These are phyloP conservation scores for Apis mellifera DNA, from an alignment of 1,140 invertebrate genomes.

Conservation along the genomic window DNA sequence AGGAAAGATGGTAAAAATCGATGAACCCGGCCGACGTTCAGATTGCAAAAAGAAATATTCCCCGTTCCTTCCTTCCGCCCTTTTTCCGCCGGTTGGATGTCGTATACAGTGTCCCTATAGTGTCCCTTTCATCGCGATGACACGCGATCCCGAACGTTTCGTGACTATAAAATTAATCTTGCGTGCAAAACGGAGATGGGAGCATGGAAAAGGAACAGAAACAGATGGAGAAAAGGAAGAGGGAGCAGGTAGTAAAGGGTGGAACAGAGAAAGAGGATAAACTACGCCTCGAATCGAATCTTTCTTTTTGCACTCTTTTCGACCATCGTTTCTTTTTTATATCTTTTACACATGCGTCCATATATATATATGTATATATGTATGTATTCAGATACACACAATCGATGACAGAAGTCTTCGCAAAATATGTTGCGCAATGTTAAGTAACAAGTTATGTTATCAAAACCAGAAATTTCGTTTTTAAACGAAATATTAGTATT, in stretches of 20 bases:
- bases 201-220: conserved; percentile 33
- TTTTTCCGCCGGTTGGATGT: conserved; percentile 31
- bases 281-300: conserved; percentile 45
- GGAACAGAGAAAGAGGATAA: conserved; percentile 23
- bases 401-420: no score
- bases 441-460: no score
- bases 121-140: conserved; percentile 53
- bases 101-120: conserved; percentile 19
- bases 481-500: no score
- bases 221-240: conserved; percentile 28
- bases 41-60: conserved; percentile 50
- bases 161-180: conserved; percentile 67
- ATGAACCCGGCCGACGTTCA: conserved; percentile 32
- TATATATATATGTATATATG: background rate
- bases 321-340: conserved; percentile 5
- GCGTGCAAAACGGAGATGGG: conserved; percentile 62
- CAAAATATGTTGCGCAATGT: no score
- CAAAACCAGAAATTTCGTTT: background rate
- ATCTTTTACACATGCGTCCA: background rate
- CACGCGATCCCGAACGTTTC: conserved; percentile 50
- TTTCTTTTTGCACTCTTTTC: conserved; percentile 20
- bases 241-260: no score
- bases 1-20: conserved; percentile 43
- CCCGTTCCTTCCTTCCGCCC: conserved; percentile 37
- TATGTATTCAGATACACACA: no score